phyloP scores from a whole-genome alignment of 1,140 invertebrate species.

The Drosophila prosaltans region DNA sequence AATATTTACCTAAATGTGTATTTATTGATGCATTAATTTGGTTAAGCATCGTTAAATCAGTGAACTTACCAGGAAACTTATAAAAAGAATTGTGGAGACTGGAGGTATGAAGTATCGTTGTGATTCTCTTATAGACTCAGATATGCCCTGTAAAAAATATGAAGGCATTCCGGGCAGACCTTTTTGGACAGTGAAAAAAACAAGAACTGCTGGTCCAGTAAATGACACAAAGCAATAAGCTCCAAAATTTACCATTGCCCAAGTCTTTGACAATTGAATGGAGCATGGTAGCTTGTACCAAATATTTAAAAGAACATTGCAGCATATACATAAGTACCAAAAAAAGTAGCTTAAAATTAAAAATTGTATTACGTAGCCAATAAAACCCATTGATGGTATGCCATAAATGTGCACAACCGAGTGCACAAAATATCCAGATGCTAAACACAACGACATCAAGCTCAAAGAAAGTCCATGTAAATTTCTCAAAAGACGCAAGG shows the following conservation, averaged over 20 bases:
- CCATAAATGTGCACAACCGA: constrained; percentile 75
- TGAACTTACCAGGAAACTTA: constrained; percentile 62
- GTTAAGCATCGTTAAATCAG: background rate
- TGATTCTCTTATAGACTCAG: constrained; percentile 77
- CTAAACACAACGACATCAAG: constrained; percentile 72
- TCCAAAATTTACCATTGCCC: constrained; percentile 52
- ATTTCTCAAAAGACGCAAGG: constrained; percentile 56
- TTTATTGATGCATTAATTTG: background rate
- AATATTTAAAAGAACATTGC: constrained; percentile 74
- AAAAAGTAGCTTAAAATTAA: constrained; percentile 77
- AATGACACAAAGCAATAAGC: constrained; percentile 56
- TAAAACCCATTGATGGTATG: constrained; percentile 55
- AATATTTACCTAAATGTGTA: constrained; percentile 50
- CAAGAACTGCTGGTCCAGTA: constrained; percentile 57
- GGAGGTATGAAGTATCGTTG: constrained; percentile 81
- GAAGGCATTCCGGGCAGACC: constrained; percentile 78
- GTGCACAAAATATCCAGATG: constrained; percentile 75
- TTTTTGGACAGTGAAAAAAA: constrained; percentile 69
- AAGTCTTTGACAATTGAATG: constrained; percentile 53
- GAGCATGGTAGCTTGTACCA: constrained; percentile 71
- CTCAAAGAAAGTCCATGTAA: constrained; percentile 73
- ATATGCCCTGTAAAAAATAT: constrained; percentile 78
- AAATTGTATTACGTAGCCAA: constrained; percentile 77
- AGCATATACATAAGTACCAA: constrained; percentile 77
- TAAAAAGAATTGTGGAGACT: constrained; percentile 67